A percentile compares a stretch with the other conserved stretches of the same genome.
Conservation (phyloP, 2,888 invertebrate genomes). For the Pycnomerus fuliginosus region DNA sequence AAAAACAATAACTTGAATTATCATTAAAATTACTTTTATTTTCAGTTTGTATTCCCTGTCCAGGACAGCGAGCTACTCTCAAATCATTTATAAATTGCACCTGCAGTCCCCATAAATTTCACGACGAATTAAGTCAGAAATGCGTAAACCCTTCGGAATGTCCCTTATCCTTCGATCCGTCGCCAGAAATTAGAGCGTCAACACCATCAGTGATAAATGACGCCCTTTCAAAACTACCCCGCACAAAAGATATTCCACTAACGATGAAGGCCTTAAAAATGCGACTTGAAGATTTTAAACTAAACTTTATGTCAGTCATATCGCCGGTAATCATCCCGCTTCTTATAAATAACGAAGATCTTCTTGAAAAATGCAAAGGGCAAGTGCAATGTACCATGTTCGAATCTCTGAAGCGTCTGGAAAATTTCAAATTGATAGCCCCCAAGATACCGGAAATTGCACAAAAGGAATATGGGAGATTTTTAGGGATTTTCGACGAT, state of each 20-base stretch:
- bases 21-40: constrained; percentile 1
- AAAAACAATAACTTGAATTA: neutral
- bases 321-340: neutral
- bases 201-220: neutral
- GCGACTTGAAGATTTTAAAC: constrained; percentile 1
- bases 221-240: neutral
- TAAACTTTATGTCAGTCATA: constrained; percentile 1
- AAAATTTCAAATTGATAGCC: constrained; percentile 7
- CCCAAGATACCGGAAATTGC: constrained; percentile 2
- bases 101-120: constrained; percentile 5
- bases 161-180: constrained; percentile 3
- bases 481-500: constrained; percentile 3
- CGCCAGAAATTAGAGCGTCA: constrained; percentile 2
- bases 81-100: constrained; percentile 4
- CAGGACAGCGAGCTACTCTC: constrained; percentile 1
- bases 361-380: constrained; percentile 3
- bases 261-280: constrained; percentile 1
- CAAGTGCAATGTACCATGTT: neutral
- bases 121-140: constrained; percentile 3
- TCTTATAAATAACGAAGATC: constrained; percentile 1
- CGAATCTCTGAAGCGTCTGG: neutral
- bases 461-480: neutral
- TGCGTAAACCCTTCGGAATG: constrained; percentile 8
- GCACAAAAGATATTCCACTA: constrained; percentile 2
- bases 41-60: constrained; percentile 11